Evolutionary conservation across 1,140 invertebrate genomes (phyloP), one percentile per base, ranked within the genome.

Genomic region (Drosophila ercepeae): DNA sequence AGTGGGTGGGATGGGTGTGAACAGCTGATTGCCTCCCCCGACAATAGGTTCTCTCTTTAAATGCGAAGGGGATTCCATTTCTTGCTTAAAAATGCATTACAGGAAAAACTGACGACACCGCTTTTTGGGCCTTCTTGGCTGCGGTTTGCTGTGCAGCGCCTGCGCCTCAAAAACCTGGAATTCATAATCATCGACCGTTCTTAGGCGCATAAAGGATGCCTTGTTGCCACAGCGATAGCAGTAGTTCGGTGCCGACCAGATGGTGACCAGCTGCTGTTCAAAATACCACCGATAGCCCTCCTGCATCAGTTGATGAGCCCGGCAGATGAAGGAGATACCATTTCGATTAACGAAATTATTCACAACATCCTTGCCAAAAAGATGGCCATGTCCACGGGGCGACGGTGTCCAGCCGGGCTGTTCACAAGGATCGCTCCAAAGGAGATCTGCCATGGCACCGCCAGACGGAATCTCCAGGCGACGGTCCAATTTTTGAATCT

Each of bases 251-350:
- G 99, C 99, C 5, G 99, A 99, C 99, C 99, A 99, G 1, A 99
- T 98, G 1, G 99, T 99, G 13, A 99, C 93, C 0, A 99, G 98
- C 59, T 98, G 98, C 92, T 99, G 97, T 89, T 98, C 97, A 91
- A 99, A 99, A 93, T 99, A 98, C 98, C 98, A 99, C 91, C 99
- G 99, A 91, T 98, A 99, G 7, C 99, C 99, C 92, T 99, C 99
- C 98, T 99, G 99, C 34, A 99, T 98, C 41, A 99, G 93, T 91
- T 99, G 99, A 94, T 99, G 99, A 0, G 99, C 99, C 64, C 99
- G 93, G 92, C 98, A 99, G 76, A 99, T 99, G 95, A 99, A 97
- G 77, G 99, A 97, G 63, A 99, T 97, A 84, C 98, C 96, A 92
- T 99, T 99, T 9, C 97, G 95, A 3, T 95, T 94, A 91, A 99